Base-by-base conservation (phyloP, 2,113 vertebrate genomes). In the Gymnocephalus cernua region DNA sequence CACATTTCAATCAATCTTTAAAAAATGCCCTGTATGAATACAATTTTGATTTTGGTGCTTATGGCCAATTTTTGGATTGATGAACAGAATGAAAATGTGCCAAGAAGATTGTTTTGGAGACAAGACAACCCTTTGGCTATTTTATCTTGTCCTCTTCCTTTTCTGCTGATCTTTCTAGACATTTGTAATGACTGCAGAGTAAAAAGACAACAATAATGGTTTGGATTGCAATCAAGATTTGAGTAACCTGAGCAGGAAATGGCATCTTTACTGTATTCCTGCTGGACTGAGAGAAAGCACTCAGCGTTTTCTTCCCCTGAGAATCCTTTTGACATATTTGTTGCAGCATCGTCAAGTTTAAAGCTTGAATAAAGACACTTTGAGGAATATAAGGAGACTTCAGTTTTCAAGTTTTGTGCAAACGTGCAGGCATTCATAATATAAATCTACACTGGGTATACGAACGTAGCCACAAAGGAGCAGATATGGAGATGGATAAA, bases 401-500 rank as follows among this genome's bases (percentile, higher is more conserved):
- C 38, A 35, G 45, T 16, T 18, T 50, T 4, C 63, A 79, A 1
- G 45, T 61, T 74, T 61, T 21, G 63, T 77, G 63, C 48, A 80
- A 72, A 79, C 56, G 48, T 32, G 8, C 45, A 65, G n/a, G n/a
- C 48, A 64, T 74, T 71, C 47, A 61, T 51, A 27, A 38, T 23
- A 47, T 72, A 38, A 82, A 54, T 70, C 69, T 58, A 73, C 45
- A 38, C 25, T 15, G 45, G 69, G 61, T 59, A 6, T 27, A 53
- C 47, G 32, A 80, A 77, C 44, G 50, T 5, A 67, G 38, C 25
- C 73, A 75, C 16, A 57, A 58, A 71, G 48, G 59, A 75, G 45
- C 65, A 77, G 44, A 84, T 68, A 59, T n/a, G 41, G 71, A 67
- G 23, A 80, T 3, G 44, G 47, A 57, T 69, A 81, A 54, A 65